Percentiles rank a stretch among this genome's conserved stretches.
phyloP scores from a whole-genome alignment of 2,113 vertebrate genomes.

The Thomomys bottae region DNA sequence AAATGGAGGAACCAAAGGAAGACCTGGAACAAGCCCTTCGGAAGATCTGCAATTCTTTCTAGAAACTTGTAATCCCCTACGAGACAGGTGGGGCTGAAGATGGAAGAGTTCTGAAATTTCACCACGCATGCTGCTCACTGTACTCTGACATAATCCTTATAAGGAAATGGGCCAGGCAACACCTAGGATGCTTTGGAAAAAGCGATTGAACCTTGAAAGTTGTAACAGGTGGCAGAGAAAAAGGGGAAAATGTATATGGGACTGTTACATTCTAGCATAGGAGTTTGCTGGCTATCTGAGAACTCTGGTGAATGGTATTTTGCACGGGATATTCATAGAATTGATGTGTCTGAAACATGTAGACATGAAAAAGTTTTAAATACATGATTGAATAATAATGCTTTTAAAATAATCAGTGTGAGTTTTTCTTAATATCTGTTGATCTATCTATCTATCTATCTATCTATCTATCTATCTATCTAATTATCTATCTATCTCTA shows the following conservation, averaged over 20 bases:
- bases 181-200: background rate
- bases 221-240: background rate
- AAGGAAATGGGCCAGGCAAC: background rate
- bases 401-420: background rate
- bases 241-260: background rate
- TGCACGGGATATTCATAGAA: background rate
- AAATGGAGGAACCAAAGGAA: background rate
- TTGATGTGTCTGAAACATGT: background rate
- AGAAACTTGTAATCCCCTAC: background rate
- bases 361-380: constrained; percentile 16
- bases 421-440: no score
- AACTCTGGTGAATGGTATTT: background rate
- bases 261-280: background rate
- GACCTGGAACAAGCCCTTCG: background rate
- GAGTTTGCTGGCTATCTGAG: background rate
- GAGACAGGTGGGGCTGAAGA: background rate
- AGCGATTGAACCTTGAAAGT: background rate
- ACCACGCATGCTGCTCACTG: background rate
- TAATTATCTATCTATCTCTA: background rate
- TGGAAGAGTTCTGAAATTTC: background rate
- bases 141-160: background rate
- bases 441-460: no score
- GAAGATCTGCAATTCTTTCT: background rate
- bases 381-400: background rate
- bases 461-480: no score